Evolutionary conservation across 1,140 invertebrate species (phyloP), one percentile per base, ranked within the genome.

Genomic region (Tetramorium simillimum): DNA sequence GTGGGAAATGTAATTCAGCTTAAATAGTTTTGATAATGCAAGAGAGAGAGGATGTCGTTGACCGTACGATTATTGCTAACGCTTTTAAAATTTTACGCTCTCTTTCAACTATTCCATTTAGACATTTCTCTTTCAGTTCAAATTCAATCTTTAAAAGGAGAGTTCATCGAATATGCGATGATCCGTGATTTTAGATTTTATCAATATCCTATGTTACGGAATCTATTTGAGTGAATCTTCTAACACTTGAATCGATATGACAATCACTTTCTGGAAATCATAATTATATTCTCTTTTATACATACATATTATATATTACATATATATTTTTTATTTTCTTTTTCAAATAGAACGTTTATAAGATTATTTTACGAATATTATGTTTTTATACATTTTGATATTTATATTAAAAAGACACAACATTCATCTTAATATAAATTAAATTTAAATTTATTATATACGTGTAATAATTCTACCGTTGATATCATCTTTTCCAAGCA

Each of bases 161-260:
- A 21, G 0, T 46, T 46, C 24, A 9, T 33, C 33, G n/a, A 51
- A 12, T 24, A 65, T 53, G 24, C 12, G 16, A 58, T 37, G 12
- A 58, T 67, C 24, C n/a, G 40, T 67, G 33, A 81, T 60, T 14
- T 60, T 37, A 58, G 37, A 82, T 73, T 82, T 46, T 58, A 72
- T 58, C 37, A 49, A 16, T 43, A 28, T 72, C 70, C 24, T 21
- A n/a, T n/a, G 5, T 43, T n/a, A 56, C 12, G n/a, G 9, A 70
- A 56, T n/a, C 33, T 72, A n/a, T 43, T 82, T 10, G 37, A 72
- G 56, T 82, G n/a, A 24, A n/a, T 28, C 16, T 69, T 53, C 9
- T 7, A 37, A 12, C 9, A 40, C 4, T 53, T 53, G 9, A 53
- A 53, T 80, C 28, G 5, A 70, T 40, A 9, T 16, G 43, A 43